phyloP scores from a whole-genome alignment of 2,888 invertebrate genomes.

The Pristionchus japonicus region DNA sequence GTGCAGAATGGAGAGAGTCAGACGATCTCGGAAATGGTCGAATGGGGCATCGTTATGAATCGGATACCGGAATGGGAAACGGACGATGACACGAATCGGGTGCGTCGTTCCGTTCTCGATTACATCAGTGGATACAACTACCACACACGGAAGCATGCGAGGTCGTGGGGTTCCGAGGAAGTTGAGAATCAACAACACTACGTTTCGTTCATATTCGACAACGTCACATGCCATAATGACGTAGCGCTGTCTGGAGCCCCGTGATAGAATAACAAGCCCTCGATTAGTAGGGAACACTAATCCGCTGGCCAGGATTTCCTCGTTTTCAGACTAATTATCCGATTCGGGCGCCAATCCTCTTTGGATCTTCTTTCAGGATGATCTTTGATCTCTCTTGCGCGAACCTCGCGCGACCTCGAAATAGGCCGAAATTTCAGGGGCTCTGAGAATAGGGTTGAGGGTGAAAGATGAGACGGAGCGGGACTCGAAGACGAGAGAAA shows the following conservation, averaged over 20 bases:
- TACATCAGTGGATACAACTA: no score
- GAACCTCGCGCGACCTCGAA: conserved; percentile 1
- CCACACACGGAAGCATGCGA: no score
- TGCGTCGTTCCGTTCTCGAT: no score
- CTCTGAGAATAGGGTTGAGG: not conserved
- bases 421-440: not conserved
- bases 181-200: no score
- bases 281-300: no score
- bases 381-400: not conserved
- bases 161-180: no score
- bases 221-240: not conserved
- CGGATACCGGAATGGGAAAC: no score
- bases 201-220: no score
- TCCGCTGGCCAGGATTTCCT: not conserved
- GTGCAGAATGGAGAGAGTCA: no score
- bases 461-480: not conserved
- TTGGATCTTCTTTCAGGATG: not conserved
- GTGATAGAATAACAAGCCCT: not conserved
- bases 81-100: no score
- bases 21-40: no score
- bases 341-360: not conserved
- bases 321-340: not conserved
- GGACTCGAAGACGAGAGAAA: not conserved
- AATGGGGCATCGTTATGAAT: no score
- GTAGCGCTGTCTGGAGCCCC: not conserved